phyloP scores from a whole-genome alignment of 1,140 invertebrate genomes.

The Tetraneura akinire region DNA sequence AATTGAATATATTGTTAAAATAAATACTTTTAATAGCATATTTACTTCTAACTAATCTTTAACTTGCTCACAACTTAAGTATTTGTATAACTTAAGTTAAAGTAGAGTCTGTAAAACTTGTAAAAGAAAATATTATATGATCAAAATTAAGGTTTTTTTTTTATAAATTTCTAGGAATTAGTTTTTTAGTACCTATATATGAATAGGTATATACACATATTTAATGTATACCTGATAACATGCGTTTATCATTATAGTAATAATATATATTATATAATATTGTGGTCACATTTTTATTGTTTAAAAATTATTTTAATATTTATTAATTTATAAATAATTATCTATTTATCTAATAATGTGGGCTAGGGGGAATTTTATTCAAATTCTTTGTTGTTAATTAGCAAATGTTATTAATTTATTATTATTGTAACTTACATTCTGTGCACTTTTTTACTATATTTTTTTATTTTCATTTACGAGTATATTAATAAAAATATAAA shows the following conservation, averaged over 20 bases:
- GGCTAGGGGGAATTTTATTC: conserved; percentile 1
- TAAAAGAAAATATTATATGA: conserved; percentile 11
- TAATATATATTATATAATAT: too few species aligned
- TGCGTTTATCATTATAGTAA: conserved; percentile 33
- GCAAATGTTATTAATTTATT: conserved; percentile 21
- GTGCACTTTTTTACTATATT: conserved; percentile 15
- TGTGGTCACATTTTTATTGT: conserved; percentile 9
- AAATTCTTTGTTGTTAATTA: conserved; percentile 11
- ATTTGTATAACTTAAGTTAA: conserved; percentile 5
- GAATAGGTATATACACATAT: neutral
- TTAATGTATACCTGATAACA: neutral
- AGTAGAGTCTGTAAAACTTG: neutral
- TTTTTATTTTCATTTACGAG: neutral
- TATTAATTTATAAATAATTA: conserved; percentile 10
- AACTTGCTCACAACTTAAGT: conserved; percentile 39
- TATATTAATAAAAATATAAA: neutral
- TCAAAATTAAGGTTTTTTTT: conserved; percentile 17
- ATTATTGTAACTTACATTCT: conserved; percentile 21
- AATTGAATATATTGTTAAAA: neutral
- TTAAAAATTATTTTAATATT: conserved; percentile 17
- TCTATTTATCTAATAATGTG: neutral
- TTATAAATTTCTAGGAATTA: neutral
- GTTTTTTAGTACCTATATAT: conserved; percentile 25
- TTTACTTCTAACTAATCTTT: conserved; percentile 35
- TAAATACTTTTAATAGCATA: neutral